These are phyloP conservation scores for Ceramica pisi DNA, from an alignment of 2,888 invertebrate species.

Conservation along the genomic window DNA sequence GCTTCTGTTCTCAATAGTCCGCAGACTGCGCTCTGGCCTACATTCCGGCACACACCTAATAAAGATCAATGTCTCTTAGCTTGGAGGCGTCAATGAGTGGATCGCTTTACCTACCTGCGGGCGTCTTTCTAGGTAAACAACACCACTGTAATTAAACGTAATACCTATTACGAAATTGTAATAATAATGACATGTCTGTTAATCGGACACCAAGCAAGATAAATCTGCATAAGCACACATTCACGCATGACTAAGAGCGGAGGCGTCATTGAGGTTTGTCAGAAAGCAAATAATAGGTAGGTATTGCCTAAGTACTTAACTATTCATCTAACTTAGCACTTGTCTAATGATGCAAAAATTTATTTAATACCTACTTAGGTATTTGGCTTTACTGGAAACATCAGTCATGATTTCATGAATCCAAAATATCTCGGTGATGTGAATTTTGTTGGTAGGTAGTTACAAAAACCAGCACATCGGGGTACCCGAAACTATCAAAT, in stretches of 20 bases:
- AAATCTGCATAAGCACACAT: slow-evolving; percentile 31
- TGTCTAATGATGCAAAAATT: slow-evolving; percentile 1
- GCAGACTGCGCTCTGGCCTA: slow-evolving; percentile 79
- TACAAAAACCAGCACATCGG: too few species aligned
- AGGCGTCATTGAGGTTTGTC: slow-evolving; percentile 57
- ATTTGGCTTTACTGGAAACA: slow-evolving; percentile 8
- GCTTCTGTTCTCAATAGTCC: slow-evolving; percentile 75
- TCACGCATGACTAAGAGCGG: slow-evolving; percentile 52
- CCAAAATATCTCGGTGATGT: not conserved
- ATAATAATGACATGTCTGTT: slow-evolving; percentile 10
- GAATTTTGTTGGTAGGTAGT: not conserved
- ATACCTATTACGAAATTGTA: slow-evolving; percentile 24
- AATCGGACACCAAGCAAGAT: slow-evolving; percentile 39
- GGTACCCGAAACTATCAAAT: too few species aligned
- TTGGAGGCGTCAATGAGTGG: slow-evolving; percentile 49
- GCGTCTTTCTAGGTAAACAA: slow-evolving; percentile 56
- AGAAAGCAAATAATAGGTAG: slow-evolving; percentile 61
- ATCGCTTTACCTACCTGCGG: slow-evolving; percentile 43
- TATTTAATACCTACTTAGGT: not conserved
- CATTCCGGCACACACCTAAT: slow-evolving; percentile 77
- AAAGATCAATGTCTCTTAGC: slow-evolving; percentile 66
- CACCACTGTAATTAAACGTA: slow-evolving; percentile 29
- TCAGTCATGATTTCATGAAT: too few species aligned
- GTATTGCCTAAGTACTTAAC: slow-evolving; percentile 39
- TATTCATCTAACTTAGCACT: not conserved